A percentile compares a stretch with the other conserved stretches of the same genome.
phyloP scores from a whole-genome alignment of 2,113 vertebrate genomes.

The Cathartes aura region DNA sequence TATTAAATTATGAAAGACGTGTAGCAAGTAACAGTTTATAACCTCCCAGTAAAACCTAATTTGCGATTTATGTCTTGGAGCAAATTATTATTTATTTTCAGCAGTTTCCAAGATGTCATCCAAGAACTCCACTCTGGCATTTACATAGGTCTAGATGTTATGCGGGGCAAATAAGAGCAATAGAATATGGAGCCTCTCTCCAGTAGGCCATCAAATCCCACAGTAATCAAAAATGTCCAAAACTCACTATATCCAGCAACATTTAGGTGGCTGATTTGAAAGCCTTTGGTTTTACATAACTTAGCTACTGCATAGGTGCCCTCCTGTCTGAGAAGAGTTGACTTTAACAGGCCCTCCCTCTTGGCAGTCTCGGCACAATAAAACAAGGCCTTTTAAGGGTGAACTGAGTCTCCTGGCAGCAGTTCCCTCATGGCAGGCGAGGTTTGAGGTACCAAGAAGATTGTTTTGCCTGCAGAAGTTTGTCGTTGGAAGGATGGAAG shows the following conservation, averaged over 20 bases:
- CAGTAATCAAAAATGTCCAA: not conserved
- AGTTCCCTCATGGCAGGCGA: not conserved
- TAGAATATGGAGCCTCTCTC: not conserved
- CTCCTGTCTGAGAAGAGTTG: not conserved
- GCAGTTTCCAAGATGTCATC: not conserved
- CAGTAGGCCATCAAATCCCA: not conserved
- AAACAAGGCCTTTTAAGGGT: not conserved
- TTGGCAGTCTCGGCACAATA: not conserved
- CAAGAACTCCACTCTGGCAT: not conserved
- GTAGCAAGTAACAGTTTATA: not conserved
- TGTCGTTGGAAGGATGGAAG: not conserved
- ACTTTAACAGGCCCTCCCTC: not conserved
- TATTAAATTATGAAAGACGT: slow-evolving; percentile 41
- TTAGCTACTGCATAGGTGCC: not conserved
- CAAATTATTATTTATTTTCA: slow-evolving; percentile 37
- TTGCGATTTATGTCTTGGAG: slow-evolving; percentile 23
- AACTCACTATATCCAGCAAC: not conserved
- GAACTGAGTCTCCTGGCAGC: not conserved
- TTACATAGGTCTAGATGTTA: not conserved
- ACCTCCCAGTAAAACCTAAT: slow-evolving; percentile 25
- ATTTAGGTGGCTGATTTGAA: not conserved
- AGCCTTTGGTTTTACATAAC: not conserved
- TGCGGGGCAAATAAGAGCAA: not conserved
- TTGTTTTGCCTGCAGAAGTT: not conserved
- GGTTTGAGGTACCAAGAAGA: not conserved